Percentiles rank a stretch among this genome's conserved stretches.
Evolutionary conservation across 92 coral and sea anemone genomes (phyloP).

Genomic region (Porites rus): DNA sequence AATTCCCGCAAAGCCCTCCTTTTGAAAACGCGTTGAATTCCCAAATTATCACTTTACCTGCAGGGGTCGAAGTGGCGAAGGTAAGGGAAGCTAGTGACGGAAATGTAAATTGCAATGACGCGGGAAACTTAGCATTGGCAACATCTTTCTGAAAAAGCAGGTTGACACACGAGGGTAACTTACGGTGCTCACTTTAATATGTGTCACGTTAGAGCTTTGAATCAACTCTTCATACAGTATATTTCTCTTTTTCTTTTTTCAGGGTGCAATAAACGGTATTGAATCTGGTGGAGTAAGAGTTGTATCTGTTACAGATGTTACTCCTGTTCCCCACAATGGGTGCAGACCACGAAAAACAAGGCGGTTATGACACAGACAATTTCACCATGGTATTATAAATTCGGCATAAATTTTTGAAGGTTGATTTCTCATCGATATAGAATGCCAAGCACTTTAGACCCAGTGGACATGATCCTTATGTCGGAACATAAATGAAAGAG

Average conservation of each 20-base stretch:
- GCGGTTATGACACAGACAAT: constrained; percentile 57
- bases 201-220: not conserved
- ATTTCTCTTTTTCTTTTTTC: constrained; percentile 1
- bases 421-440: not conserved
- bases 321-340: constrained; percentile 98
- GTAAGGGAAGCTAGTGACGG: no score
- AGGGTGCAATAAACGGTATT: constrained; percentile 92
- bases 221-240: not conserved
- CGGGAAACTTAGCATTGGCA: no score
- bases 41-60: no score
- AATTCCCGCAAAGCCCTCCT: no score
- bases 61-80: no score
- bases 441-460: not conserved
- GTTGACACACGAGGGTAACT: no score
- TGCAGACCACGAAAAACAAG: constrained; percentile 95
- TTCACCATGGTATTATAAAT: not conserved
- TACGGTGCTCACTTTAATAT: no score
- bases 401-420: not conserved
- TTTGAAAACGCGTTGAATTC: no score
- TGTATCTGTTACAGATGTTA: constrained; percentile 93
- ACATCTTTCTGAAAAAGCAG: no score
- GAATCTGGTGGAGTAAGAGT: constrained; percentile 84
- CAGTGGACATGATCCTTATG: no score
- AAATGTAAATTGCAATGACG: no score
- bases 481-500: no score